A percentile compares a stretch with the other conserved stretches of the same genome.
phyloP scores from a whole-genome alignment of 2,113 vertebrate genomes.

The Willisornis vidua region DNA sequence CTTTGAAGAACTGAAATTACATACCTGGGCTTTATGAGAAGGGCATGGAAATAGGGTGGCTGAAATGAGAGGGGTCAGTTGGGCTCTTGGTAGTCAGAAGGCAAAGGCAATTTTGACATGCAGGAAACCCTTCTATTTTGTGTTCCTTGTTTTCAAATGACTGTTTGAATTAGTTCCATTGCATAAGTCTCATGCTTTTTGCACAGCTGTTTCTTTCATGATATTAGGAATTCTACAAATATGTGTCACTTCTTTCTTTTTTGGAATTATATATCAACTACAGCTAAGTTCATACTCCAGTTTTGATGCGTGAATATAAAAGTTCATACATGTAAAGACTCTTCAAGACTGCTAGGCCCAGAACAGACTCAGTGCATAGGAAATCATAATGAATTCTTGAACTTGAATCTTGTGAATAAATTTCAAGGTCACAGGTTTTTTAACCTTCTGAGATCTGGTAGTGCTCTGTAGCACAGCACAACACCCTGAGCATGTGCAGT shows the following conservation, averaged over 20 bases:
- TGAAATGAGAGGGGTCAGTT: not conserved
- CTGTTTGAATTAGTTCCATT: not conserved
- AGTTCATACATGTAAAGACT: not conserved
- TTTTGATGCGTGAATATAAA: not conserved
- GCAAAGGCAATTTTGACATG: not conserved
- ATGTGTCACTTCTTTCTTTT: rapidly evolving
- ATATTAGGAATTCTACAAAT: not conserved
- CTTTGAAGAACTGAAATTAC: not conserved
- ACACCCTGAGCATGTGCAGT: not conserved
- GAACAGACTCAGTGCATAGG: not conserved
- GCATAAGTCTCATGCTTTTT: not conserved
- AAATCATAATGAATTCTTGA: not conserved
- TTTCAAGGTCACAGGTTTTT: not conserved
- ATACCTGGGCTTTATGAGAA: not conserved
- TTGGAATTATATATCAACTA: not conserved
- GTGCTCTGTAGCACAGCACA: not conserved
- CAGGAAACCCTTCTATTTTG: not conserved
- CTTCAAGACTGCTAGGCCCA: not conserved
- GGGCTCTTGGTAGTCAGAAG: not conserved
- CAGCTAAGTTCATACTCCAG: not conserved
- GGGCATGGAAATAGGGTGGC: not conserved
- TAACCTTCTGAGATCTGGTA: not conserved
- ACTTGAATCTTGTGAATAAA: not conserved
- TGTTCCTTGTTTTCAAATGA: not conserved
- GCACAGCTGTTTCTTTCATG: not conserved